Conservation (phyloP, 2,113 vertebrate species). For the Seriola dumerili region DNA sequence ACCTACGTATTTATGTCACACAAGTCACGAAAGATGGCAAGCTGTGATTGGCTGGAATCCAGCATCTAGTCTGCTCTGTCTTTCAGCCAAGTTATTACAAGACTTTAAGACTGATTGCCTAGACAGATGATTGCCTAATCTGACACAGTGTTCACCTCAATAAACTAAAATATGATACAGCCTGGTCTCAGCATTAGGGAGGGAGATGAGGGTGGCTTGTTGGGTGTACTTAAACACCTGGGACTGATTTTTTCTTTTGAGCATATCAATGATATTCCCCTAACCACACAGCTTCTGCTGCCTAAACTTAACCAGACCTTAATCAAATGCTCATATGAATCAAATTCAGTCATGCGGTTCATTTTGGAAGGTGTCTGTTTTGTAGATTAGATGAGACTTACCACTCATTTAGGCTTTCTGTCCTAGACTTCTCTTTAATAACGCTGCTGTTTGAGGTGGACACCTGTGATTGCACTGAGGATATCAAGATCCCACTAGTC, state of each 20-base stretch:
- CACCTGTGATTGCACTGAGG: neutral
- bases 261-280: too few relatives aligned
- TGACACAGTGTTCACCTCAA: neutral
- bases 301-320: neutral
- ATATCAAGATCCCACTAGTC: neutral
- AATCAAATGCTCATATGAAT: neutral
- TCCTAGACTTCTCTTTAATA: slow-evolving; percentile 4
- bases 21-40: neutral
- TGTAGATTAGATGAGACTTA: neutral
- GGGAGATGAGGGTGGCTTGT: neutral
- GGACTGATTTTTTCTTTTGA: neutral
- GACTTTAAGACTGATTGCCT: neutral
- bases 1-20: neutral
- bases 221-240: neutral
- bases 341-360: neutral
- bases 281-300: neutral
- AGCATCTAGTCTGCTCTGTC: neutral
- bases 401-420: neutral
- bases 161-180: neutral
- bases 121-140: neutral
- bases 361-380: neutral
- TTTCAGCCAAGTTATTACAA: neutral
- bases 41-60: neutral
- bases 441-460: neutral
- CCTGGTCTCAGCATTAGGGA: neutral